Base-by-base conservation (phyloP, 2,888 invertebrate genomes). In the Tanaodytes sp. region DNA sequence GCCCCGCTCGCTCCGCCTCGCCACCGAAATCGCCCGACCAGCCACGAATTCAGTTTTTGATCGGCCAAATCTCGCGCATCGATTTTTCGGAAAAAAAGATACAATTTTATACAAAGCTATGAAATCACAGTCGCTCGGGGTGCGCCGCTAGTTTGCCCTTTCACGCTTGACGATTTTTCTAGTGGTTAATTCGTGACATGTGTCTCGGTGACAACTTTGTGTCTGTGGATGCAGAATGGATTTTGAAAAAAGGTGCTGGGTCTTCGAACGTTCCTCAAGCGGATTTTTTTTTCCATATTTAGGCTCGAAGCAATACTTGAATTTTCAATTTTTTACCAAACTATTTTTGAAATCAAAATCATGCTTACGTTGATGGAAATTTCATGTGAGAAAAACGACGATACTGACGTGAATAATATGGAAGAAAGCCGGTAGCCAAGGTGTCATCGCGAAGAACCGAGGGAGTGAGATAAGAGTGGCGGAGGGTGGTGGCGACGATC, bases 401-500 rank as follows among this genome's bases (percentile, higher is more conserved):
- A 49, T 54, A 49, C 36, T 12, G 54, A 42, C 48, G 54, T 54
- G 48, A 63, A 58, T 54, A 45, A 59, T 59, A 33, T 63, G 52
- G 52, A 59, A 55, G 63, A 69, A 64, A 63, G 59, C 37, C 54
- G 40, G 48, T 64, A 51, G 45, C 36, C 48, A 58, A 71, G 67
- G 64, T 64, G 70, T 73, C 64, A 70, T 62, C 65, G 40, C 43
- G 37, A 51, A 63, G 61, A 63, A 42, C 45, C 52, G 59, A 48
- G 62, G 58, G 62, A 68, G 62, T 48, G 59, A 64, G 61, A 67
- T 49, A 68, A 59, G 72, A 64, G 63, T 45, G 55, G 48, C 37
- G 62, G 39, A 69, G 65, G 69, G 59, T 59, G 58, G 61, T 58
- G 58, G 51, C 43, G 49, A 67, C 57, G 64, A 65, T 52, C 69